A percentile compares a stretch with the other conserved stretches of the same genome.
Evolutionary conservation across 1,140 invertebrate species (phyloP).

Genomic region (Brachionus plicatilis): DNA sequence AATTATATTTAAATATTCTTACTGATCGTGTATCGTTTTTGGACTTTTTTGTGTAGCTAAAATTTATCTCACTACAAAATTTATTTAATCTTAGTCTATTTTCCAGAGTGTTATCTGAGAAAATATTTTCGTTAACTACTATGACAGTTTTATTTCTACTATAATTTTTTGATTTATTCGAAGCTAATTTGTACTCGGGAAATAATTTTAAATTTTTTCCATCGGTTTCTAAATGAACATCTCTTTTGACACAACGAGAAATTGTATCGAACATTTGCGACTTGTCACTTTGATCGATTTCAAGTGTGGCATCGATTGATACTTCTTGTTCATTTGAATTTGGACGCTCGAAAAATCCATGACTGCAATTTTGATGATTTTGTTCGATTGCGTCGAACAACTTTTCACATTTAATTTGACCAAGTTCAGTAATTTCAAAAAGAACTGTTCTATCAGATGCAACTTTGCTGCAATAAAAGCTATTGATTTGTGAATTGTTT

Average conservation of each 20-base stretch:
- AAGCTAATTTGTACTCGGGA: background rate
- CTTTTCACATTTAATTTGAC: background rate
- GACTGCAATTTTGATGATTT: background rate
- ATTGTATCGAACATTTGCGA: no score
- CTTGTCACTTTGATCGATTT: no score
- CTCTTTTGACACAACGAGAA: no score
- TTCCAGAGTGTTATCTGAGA: background rate
- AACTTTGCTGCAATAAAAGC: background rate
- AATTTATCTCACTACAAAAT: background rate
- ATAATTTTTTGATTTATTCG: background rate
- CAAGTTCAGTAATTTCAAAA: conserved; percentile 18
- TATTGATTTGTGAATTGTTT: background rate
- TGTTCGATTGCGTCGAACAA: background rate
- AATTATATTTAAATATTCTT: background rate
- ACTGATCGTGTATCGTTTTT: background rate
- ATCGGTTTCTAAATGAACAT: no score
- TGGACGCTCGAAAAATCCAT: no score
- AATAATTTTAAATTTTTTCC: background rate
- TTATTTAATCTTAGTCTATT: background rate
- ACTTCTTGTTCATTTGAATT: background rate
- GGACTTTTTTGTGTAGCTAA: background rate
- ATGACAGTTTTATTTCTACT: conserved; percentile 1
- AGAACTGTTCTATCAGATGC: background rate
- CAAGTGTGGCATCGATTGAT: no score
- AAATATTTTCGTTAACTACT: background rate